phyloP scores from a whole-genome alignment of 1,140 invertebrate species.

The Ephestia elutella region DNA sequence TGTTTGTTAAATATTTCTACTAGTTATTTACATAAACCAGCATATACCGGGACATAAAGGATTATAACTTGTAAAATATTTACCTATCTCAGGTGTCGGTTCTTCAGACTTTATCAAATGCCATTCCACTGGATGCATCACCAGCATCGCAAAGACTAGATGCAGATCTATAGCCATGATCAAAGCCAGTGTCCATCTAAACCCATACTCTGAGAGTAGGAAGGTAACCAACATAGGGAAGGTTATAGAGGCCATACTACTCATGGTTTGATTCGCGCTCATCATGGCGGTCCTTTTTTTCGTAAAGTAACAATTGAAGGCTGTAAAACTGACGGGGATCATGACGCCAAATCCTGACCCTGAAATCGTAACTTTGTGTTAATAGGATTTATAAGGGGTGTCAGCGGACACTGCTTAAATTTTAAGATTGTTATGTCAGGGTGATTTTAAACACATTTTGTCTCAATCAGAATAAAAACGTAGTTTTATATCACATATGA shows the following conservation, averaged over 20 bases:
- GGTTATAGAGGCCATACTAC: conserved; percentile 61
- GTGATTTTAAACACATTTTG: too few species aligned
- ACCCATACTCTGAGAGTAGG: conserved; percentile 54
- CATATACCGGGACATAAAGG: background rate
- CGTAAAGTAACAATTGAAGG: conserved; percentile 63
- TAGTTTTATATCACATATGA: too few species aligned
- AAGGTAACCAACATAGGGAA: conserved; percentile 60
- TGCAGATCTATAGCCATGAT: conserved; percentile 64
- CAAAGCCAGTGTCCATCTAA: conserved; percentile 54
- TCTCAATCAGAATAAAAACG: too few species aligned
- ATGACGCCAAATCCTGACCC: conserved; percentile 64
- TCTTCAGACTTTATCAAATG: conserved; percentile 39
- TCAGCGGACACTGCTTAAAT: background rate
- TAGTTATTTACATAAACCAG: too few species aligned
- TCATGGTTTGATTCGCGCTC: conserved; percentile 65
- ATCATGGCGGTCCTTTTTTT: conserved; percentile 62
- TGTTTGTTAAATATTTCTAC: too few species aligned
- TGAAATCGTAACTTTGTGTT: conserved; percentile 19
- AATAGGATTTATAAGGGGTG: background rate
- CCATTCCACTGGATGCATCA: conserved; percentile 69
- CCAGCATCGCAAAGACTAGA: conserved; percentile 60
- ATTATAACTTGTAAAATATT: background rate
- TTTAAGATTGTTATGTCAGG: too few species aligned
- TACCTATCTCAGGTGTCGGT: conserved; percentile 15
- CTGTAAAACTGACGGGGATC: conserved; percentile 64